A percentile compares a stretch with the other conserved stretches of the same genome.
These are phyloP conservation scores for Heliconius congener DNA, from an alignment of 1,140 invertebrate genomes.

Conservation along the genomic window DNA sequence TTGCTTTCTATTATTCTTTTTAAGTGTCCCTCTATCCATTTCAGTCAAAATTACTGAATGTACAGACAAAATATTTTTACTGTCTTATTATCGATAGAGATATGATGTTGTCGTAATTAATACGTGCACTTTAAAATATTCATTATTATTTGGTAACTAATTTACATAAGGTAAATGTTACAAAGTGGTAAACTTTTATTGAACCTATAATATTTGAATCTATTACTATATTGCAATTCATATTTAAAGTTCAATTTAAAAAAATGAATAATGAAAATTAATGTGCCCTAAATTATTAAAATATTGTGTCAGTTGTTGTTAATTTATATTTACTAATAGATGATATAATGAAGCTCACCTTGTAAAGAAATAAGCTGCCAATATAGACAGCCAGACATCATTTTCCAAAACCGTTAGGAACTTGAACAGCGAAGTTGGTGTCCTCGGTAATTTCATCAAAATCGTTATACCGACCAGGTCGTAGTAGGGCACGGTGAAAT, in stretches of 20 bases:
- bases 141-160: no score
- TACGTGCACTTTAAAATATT: no score
- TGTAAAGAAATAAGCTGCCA: conserved; percentile 97
- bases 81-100: no score
- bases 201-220: not conserved
- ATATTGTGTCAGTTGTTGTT: no score
- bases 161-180: no score
- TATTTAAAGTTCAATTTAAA: not conserved
- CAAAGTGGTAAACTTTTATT: not conserved
- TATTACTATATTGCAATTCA: not conserved
- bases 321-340: not conserved
- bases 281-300: no score
- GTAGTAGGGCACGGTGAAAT: conserved; percentile 97
- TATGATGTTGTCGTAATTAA: no score
- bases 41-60: no score
- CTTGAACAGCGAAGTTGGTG: conserved; percentile 95
- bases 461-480: conserved; percentile 97
- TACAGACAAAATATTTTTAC: no score
- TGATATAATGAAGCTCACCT: conserved; percentile 80
- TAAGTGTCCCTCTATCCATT: no score
- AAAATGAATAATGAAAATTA: no score
- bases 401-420: conserved; percentile 97
- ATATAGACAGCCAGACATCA: conserved; percentile 97
- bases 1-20: no score
- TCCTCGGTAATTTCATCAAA: conserved; percentile 91